phyloP scores from a whole-genome alignment of 2,888 invertebrate species.

The Idaea aversata region DNA sequence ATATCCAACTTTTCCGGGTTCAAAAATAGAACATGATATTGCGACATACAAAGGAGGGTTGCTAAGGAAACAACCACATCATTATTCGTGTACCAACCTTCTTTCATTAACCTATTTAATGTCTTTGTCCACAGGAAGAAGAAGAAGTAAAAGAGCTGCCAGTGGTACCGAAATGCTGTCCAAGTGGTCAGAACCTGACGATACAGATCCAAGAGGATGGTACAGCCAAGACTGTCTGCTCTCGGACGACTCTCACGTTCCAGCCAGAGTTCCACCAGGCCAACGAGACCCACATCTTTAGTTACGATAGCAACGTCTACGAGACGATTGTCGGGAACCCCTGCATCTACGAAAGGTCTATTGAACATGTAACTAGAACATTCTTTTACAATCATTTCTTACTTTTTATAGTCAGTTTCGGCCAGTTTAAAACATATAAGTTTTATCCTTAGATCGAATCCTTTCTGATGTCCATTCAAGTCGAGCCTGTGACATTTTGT shows the following conservation, averaged over 20 bases:
- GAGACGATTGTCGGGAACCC: slow-evolving; percentile 80
- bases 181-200: slow-evolving; percentile 70
- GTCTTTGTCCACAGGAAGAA: slow-evolving; percentile 35
- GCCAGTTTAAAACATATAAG: not conserved
- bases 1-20: no score
- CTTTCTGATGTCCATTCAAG: no score
- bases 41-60: no score
- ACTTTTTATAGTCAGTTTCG: not conserved
- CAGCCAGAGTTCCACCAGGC: slow-evolving; percentile 76
- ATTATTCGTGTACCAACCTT: not conserved
- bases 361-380: slow-evolving; percentile 31
- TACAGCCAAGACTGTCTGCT: slow-evolving; percentile 50
- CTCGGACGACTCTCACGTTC: slow-evolving; percentile 62
- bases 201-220: slow-evolving; percentile 49
- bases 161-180: slow-evolving; percentile 77
- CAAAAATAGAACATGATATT: no score
- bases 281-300: slow-evolving; percentile 73
- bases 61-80: not conserved
- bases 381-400: slow-evolving; percentile 12
- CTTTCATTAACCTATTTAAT: slow-evolving; percentile 2
- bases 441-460: no score
- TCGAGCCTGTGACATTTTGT: no score
- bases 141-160: slow-evolving; percentile 65
- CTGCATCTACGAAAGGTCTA: slow-evolving; percentile 77
- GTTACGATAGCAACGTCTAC: slow-evolving; percentile 68